A percentile compares a stretch with the other conserved stretches of the same genome.
Evolutionary conservation across 1,140 invertebrate genomes (phyloP).

Genomic region (Luehdorfia chinensis): DNA sequence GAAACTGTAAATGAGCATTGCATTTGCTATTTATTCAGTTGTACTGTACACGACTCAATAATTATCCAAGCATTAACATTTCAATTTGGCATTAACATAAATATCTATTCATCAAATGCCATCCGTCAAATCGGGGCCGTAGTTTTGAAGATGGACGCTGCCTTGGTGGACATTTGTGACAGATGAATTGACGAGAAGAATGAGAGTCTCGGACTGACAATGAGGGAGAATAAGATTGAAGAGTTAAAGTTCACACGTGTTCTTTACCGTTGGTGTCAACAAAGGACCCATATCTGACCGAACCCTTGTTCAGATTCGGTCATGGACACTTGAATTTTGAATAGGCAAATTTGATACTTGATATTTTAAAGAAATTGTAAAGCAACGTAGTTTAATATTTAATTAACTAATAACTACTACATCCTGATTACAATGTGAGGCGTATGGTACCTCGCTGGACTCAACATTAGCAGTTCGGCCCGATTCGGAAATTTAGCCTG

Average conservation of each 20-base stretch:
- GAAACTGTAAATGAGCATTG: conserved; percentile 43
- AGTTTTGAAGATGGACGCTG: conserved; percentile 41
- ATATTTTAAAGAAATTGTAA: no score
- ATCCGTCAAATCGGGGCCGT: conserved; percentile 51
- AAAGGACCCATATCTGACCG: conserved; percentile 24
- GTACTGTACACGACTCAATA: conserved; percentile 45
- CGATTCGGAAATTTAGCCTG: no score
- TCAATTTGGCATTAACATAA: conserved; percentile 64
- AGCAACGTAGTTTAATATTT: no score
- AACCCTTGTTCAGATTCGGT: no score
- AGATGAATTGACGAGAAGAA: conserved; percentile 57
- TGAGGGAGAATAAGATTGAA: conserved; percentile 10
- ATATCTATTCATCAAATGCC: conserved; percentile 53
- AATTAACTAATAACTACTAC: no score
- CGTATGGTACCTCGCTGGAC: no score
- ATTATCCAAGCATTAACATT: conserved; percentile 65
- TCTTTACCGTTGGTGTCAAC: conserved; percentile 32
- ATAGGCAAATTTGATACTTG: no score
- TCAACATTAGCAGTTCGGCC: no score
- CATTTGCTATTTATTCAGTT: conserved; percentile 52
- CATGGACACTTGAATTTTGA: no score
- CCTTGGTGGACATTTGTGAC: conserved; percentile 57
- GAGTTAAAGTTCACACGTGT: conserved; percentile 63
- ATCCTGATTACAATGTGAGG: no score
- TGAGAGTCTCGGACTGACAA: conserved; percentile 35